Evolutionary conservation across 2,888 invertebrate genomes (phyloP).

Genomic region (Tiliacea citrago): DNA sequence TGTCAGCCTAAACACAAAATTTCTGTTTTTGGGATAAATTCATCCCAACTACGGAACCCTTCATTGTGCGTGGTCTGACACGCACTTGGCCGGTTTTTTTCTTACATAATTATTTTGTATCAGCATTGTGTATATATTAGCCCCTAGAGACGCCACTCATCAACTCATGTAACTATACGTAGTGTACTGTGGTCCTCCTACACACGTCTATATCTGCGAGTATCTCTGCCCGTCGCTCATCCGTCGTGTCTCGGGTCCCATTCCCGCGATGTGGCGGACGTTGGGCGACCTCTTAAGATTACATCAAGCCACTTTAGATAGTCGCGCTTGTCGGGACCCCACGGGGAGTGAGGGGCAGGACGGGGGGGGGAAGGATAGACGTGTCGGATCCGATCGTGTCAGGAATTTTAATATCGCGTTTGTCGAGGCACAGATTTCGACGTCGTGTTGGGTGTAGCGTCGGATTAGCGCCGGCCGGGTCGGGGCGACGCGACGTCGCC

Average conservation of each 20-base stretch:
- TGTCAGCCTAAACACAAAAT: too few relatives aligned
- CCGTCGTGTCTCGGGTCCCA: background rate
- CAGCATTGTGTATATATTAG: background rate
- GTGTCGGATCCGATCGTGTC: slow-evolving; percentile 47
- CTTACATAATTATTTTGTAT: background rate
- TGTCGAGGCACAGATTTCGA: slow-evolving; percentile 62
- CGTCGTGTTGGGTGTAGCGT: slow-evolving; percentile 4
- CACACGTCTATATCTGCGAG: background rate
- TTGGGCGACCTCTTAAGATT: slow-evolving; percentile 60
- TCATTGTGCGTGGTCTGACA: too few relatives aligned
- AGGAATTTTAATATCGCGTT: slow-evolving; percentile 68
- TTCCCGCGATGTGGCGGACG: slow-evolving; percentile 30
- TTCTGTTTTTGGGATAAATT: too few relatives aligned
- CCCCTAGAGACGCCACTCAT: background rate
- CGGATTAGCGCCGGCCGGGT: slow-evolving; percentile 5
- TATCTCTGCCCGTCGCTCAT: background rate
- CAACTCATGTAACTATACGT: too few relatives aligned
- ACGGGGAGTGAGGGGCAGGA: background rate
- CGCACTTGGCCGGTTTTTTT: too few relatives aligned
- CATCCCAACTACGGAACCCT: too few relatives aligned
- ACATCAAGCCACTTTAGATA: slow-evolving; percentile 58
- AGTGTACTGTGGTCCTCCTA: background rate
- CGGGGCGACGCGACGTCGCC: slow-evolving; percentile 16
- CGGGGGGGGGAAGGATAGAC: background rate
- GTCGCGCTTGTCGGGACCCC: slow-evolving; percentile 17